Evolutionary conservation across 2,888 invertebrate genomes (phyloP), one percentile per base, ranked within the genome.

Genomic region (Exephanes ischioxanthus): DNA sequence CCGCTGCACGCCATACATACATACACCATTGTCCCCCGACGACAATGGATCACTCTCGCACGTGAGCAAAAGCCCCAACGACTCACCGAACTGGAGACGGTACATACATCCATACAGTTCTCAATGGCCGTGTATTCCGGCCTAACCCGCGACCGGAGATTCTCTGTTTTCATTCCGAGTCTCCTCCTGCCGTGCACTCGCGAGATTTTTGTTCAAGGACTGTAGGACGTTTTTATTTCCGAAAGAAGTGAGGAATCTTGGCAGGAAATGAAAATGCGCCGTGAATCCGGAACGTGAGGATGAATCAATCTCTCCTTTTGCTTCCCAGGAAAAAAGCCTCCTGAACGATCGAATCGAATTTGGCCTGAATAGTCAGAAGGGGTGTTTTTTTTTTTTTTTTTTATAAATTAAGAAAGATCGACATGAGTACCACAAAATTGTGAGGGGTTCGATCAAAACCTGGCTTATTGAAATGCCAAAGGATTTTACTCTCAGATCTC

Each of bases 1-100:
- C 45, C 68, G 33, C 14, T 67, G 45, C 53, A 66, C 48, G 58
- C 61, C 71, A 73, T 80, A 48, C 71, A 61, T 73, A 77, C 82
- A 70, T 58, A 53, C 61, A 83, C 84, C 84, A 87, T 92, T 92
- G 92, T 92, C 90, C 92, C 88, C 89, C 88, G 53, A 89, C 90
- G 90, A 92, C 92, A 92, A 92, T 92, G 90, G 91, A 90, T 92
- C 92, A 92, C 91, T 91, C 92, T 91, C 67, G 73, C 71, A 76
- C 84, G 58, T 53, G 67, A 68, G 72, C 79, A 51, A 82, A 72
- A 85, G 87, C 88, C 90, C 90, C 91, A 91, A 91, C 92, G 91
- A 91, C 91, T 90, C 90, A 85, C 85, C 86, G 80, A 85, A 86
- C 87, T 86, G 87, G 85, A 86, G 75, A 77, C 68, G 67, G 80